Evolutionary conservation across 2,888 invertebrate species (phyloP), one percentile per base, ranked within the genome.

Genomic region (Oscheius sp.): DNA sequence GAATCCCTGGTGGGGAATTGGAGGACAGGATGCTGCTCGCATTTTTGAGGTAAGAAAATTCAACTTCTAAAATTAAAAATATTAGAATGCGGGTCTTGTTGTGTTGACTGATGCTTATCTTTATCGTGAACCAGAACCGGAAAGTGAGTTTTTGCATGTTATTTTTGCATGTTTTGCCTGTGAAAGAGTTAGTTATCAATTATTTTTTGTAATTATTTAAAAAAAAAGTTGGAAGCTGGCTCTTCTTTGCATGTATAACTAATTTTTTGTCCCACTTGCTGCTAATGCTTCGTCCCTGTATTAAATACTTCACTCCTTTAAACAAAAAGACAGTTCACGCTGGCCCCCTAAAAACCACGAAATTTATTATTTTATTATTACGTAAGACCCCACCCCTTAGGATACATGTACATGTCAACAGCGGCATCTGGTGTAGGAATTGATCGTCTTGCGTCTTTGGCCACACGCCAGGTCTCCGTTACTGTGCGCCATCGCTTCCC

Each of bases 1-100:
- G 67, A 67, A 61, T 32, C 59, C 67, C 6, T 67, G 67, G 67
- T 61, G 59, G 67, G 59, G 67, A 41, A 28, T 67, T 26, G 67
- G 66, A 41, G 66, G 88, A 28, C 87, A 86, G 36, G 88, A 88
- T 70, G 87, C 87, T 2, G 74, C 78, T 26, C 81, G 83, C 24
- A 86, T 87, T 26, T 87, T 87, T 67, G 70, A 84, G 65, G 85
- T 84, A 47, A 17, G 9, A 6, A 8, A 2, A 8, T 36, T 36
- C 14, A 8, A 8, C 14, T 36, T 14, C 36, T 14, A 36, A 9
- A 36, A 9, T 36, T 22, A 50, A 26, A 24, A 20, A 22, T 30
- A 80, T 49, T 62, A 86, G 85, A 86, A 86, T 72, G 82, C 86
- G 12, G 86, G 86, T 2, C 74, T 86, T n/a, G 76, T 86, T 3